Evolutionary conservation across 2,888 invertebrate genomes (phyloP).

Genomic region (Elegia similella): DNA sequence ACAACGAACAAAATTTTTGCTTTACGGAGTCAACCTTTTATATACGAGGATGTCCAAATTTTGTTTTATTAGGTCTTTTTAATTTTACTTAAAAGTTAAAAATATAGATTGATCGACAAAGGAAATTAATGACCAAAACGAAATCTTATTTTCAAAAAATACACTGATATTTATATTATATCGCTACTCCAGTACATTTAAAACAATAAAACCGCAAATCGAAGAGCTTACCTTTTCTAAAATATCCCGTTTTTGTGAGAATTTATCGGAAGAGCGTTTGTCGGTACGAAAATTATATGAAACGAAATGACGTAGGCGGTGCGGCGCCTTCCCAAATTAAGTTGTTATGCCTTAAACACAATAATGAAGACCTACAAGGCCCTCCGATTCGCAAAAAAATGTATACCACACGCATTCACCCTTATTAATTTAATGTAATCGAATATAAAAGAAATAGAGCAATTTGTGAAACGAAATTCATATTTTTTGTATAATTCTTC

Average conservation of each 20-base stretch:
- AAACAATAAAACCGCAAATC: constrained; percentile 1
- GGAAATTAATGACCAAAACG: neutral
- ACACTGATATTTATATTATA: neutral
- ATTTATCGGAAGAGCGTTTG: constrained; percentile 53
- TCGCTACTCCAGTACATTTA: neutral
- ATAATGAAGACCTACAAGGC: constrained; percentile 64
- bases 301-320: constrained; percentile 74
- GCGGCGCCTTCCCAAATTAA: constrained; percentile 75
- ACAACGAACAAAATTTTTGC: neutral
- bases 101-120: too few species aligned
- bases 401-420: constrained; percentile 67
- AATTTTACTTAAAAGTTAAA: too few species aligned
- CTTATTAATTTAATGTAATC: constrained; percentile 64
- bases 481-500: constrained; percentile 40
- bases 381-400: constrained; percentile 66
- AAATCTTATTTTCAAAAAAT: neutral
- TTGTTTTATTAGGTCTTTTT: too few species aligned
- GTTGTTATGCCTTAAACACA: constrained; percentile 71
- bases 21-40: too few species aligned
- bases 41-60: too few species aligned
- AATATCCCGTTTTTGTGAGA: constrained; percentile 57
- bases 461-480: constrained; percentile 54
- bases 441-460: constrained; percentile 62
- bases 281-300: constrained; percentile 72
- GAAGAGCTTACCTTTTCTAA: constrained; percentile 4